Conservation (phyloP, 2,113 vertebrate genomes). For the Callionymus lyra region DNA sequence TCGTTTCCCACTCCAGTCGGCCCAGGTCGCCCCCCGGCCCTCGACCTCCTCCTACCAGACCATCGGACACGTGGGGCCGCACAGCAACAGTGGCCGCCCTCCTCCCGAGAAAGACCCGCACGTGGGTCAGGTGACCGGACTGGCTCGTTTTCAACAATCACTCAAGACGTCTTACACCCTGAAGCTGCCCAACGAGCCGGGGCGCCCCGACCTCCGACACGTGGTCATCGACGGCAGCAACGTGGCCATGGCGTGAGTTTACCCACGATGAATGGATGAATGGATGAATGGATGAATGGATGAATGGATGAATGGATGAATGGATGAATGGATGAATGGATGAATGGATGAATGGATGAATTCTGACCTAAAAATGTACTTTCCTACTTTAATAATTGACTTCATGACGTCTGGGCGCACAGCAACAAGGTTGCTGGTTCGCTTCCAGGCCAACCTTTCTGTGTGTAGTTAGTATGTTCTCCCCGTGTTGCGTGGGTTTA, state of each 20-base stretch:
- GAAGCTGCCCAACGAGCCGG: constrained; percentile 83
- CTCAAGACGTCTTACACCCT: constrained; percentile 80
- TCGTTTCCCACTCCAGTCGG: constrained; percentile 14
- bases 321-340: too few relatives aligned
- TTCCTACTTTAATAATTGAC: too few relatives aligned
- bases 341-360: too few relatives aligned
- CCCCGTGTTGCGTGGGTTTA: too few relatives aligned
- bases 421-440: background rate
- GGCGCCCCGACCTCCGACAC: constrained; percentile 73
- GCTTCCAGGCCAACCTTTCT: background rate
- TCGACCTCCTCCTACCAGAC: constrained; percentile 54
- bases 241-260: constrained; percentile 91
- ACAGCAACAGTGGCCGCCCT: constrained; percentile 12
- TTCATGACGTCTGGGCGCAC: too few relatives aligned
- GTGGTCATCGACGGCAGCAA: constrained; percentile 96
- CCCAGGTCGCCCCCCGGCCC: constrained; percentile 39
- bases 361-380: too few relatives aligned
- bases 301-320: too few relatives aligned
- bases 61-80: constrained; percentile 41
- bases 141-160: constrained; percentile 83
- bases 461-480: too few relatives aligned
- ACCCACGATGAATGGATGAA: background rate
- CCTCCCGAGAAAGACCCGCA: constrained; percentile 35
- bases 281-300: too few relatives aligned
- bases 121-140: constrained; percentile 74